These are phyloP conservation scores for Plagodis dolabraria DNA, from an alignment of 2,888 invertebrate genomes.

Conservation along the genomic window DNA sequence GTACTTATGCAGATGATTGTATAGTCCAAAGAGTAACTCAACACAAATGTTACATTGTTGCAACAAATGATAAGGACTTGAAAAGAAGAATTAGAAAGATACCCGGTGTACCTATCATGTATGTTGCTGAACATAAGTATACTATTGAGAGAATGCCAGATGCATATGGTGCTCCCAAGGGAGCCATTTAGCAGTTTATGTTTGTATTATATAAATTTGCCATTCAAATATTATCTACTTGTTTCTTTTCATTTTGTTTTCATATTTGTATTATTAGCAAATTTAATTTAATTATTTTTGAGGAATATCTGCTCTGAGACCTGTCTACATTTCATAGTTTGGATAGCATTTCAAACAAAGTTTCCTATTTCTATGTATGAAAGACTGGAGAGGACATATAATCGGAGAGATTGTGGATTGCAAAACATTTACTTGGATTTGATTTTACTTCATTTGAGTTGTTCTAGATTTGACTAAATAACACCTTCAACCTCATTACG, in stretches of 20 bases:
- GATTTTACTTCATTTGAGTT: too few relatives aligned
- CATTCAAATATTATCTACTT: neutral
- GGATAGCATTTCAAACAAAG: too few relatives aligned
- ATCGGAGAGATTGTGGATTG: too few relatives aligned
- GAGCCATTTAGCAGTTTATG: slow-evolving; percentile 64
- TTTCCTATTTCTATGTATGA: too few relatives aligned
- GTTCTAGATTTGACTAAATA: too few relatives aligned
- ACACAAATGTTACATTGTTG: slow-evolving; percentile 99
- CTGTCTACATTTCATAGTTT: too few relatives aligned
- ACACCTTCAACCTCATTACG: too few relatives aligned
- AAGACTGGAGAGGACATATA: too few relatives aligned
- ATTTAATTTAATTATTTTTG: too few relatives aligned
- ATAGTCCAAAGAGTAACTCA: slow-evolving; percentile 97
- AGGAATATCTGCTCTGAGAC: too few relatives aligned
- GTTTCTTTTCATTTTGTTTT: neutral
- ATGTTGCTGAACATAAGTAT: slow-evolving; percentile 95
- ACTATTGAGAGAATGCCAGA: slow-evolving; percentile 99
- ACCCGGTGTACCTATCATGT: slow-evolving; percentile 99
- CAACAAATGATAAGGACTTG: slow-evolving; percentile 99
- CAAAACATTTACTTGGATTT: too few relatives aligned
- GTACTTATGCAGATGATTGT: slow-evolving; percentile 99
- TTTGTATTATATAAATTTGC: neutral
- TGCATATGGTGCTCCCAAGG: slow-evolving; percentile 97
- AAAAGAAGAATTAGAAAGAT: slow-evolving; percentile 98
- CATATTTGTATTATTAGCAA: too few relatives aligned